Conservation (phyloP, 2,888 invertebrate species). For the Toxonevra muliebris region DNA sequence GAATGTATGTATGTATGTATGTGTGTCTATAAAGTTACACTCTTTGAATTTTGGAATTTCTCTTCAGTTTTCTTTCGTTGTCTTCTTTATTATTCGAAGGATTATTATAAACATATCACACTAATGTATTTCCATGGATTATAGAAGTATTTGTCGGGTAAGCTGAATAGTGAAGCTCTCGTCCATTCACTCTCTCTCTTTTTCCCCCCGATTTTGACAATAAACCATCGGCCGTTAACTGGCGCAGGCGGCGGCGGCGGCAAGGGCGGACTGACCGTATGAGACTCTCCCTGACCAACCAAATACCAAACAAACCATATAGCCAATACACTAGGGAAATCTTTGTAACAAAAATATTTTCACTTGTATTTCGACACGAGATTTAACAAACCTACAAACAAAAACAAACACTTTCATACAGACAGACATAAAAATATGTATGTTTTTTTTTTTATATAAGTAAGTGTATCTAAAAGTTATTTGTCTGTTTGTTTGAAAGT, state of each 20-base stretch:
- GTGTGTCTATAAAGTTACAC: constrained; percentile 6
- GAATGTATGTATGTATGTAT: constrained; percentile 8
- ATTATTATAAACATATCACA: constrained; percentile 42
- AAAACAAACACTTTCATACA: too few species aligned
- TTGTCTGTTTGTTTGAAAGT: too few species aligned
- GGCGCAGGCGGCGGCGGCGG: not conserved
- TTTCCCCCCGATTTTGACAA: not conserved
- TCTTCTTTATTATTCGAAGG: constrained; percentile 34
- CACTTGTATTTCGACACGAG: constrained; percentile 19
- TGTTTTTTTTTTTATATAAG: too few species aligned
- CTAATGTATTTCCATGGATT: constrained; percentile 40
- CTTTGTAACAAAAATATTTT: constrained; percentile 23
- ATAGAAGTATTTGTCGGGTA: constrained; percentile 34
- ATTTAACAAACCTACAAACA: too few species aligned
- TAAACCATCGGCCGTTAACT: not conserved
- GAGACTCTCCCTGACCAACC: too few species aligned
- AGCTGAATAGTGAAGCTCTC: constrained; percentile 1
- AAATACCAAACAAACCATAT: not conserved
- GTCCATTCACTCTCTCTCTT: not conserved
- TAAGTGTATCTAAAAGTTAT: too few species aligned
- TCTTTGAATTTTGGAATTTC: constrained; percentile 35
- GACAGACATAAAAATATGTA: too few species aligned
- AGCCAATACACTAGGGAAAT: constrained; percentile 11
- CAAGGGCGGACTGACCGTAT: not conserved
- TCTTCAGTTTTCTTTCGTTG: constrained; percentile 34